Evolutionary conservation across 2,888 invertebrate species (phyloP).

Genomic region (Athripsodes cinereus): DNA sequence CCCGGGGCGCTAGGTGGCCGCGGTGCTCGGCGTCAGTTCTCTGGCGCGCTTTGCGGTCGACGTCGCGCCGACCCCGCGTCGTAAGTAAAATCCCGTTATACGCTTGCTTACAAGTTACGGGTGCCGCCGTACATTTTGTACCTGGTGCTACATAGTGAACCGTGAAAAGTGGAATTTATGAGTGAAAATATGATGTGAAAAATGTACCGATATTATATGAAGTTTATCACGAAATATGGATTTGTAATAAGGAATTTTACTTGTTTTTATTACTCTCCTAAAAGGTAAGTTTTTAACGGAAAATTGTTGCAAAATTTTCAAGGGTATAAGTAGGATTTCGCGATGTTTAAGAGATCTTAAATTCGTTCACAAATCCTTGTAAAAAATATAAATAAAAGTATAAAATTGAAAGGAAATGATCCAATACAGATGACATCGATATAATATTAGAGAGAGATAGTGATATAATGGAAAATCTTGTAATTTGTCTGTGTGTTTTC

Average conservation of each 20-base stretch:
- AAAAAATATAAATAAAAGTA: too few relatives aligned
- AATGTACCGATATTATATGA: background rate
- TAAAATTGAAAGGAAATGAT: too few relatives aligned
- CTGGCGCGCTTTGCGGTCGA: slow-evolving; percentile 20
- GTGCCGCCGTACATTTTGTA: background rate
- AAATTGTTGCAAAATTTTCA: too few relatives aligned
- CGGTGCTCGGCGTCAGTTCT: slow-evolving; percentile 19
- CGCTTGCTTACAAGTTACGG: background rate
- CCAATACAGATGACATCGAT: too few relatives aligned
- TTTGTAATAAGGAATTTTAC: background rate
- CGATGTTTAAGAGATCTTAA: too few relatives aligned
- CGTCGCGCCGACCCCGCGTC: slow-evolving; percentile 13
- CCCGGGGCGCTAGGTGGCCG: slow-evolving; percentile 13
- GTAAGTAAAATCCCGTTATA: background rate
- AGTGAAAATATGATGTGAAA: background rate
- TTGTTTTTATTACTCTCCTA: background rate
- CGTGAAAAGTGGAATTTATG: background rate
- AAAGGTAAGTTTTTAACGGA: background rate
- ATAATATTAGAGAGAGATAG: too few relatives aligned
- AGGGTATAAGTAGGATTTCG: too few relatives aligned
- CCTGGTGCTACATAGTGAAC: background rate
- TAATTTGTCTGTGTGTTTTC: too few relatives aligned
- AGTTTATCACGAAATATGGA: background rate
- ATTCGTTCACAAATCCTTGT: too few relatives aligned
- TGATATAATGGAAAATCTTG: too few relatives aligned